Base-by-base conservation (phyloP, 2,797 vertebrate species). In the Sebastes steindachneri region DNA sequence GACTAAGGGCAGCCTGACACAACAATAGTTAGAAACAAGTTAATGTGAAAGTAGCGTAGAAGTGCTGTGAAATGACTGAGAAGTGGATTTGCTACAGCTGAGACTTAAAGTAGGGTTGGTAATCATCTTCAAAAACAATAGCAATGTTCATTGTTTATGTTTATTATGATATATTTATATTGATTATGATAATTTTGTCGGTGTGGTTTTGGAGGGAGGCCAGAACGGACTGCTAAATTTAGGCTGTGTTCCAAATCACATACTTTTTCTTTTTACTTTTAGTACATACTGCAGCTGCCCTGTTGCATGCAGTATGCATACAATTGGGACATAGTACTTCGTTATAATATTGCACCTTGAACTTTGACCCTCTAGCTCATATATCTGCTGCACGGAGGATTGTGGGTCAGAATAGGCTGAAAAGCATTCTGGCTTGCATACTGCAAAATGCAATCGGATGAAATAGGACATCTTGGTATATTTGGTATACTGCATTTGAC, bases 1-100 rank as follows among this genome's bases (percentile, higher is more conserved):
- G 85, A 75, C 60, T 48, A n/a, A 57, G 25, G 26, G 11, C 10
- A 59, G 66, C 33, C 67, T 76, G 79, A 86, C 79, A 80, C 58
- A 86, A 82, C 71, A 79, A 6, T 26, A 12, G 37, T 62, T 58
- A 66, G 45, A 76, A 74, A 73, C 65, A 9, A 84, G 31, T 54
- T n/a, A 53, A 63, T 19, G 8, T 57, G 33, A 62, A 77, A 73
- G 51, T 31, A 28, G 77, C 17, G 1, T 4, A 10, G 33, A 71
- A 58, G 51, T 65, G 63, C 64, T 67, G 33, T 23, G 62, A 87
- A 76, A 67, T 79, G 65, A 73, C 37, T 74, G 68, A 45, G 53
- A 73, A 35, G 25, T 55, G 45, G 8, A 37, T 33, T 73, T 70
- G 8, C 60, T 25, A 4, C 59, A 60, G 71, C 54, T 35, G 1